These are phyloP conservation scores for Drosophila helvetica DNA, from an alignment of 2,888 invertebrate species.

Conservation along the genomic window DNA sequence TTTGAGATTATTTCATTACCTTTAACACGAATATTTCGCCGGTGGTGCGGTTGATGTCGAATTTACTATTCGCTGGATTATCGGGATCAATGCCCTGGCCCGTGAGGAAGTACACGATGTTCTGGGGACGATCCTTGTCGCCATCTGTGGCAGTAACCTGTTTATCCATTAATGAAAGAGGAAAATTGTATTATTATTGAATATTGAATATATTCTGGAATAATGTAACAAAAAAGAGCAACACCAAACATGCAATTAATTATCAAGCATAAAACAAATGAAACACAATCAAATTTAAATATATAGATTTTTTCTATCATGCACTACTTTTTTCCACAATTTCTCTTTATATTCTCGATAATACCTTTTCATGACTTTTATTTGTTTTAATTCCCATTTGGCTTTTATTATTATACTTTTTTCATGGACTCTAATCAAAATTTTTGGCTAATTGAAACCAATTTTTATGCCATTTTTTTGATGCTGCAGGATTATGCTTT, in stretches of 20 bases:
- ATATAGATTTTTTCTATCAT: not conserved
- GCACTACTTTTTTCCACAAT: conserved; percentile 12
- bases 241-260: conserved; percentile 27
- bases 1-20: conserved; percentile 86
- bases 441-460: conserved; percentile 2
- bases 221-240: conserved; percentile 1
- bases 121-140: conserved; percentile 96
- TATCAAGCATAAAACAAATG: conserved; percentile 5
- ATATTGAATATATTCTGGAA: not conserved
- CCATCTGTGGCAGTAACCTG: conserved; percentile 98
- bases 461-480: not conserved
- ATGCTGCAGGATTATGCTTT: conserved; percentile 21
- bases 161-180: conserved; percentile 37
- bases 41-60: conserved; percentile 97
- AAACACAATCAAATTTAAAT: conserved; percentile 10
- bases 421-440: not conserved
- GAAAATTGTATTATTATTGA: conserved; percentile 23
- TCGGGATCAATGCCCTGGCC: conserved; percentile 98
- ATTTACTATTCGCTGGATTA: conserved; percentile 97
- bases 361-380: conserved; percentile 11
- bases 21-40: conserved; percentile 98
- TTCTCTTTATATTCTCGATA: conserved; percentile 1
- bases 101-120: conserved; percentile 97
- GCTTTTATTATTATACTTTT: not conserved
- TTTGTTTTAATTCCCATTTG: conserved; percentile 25